These are phyloP conservation scores for Melikaiella ostensackeni DNA, from an alignment of 2,888 invertebrate genomes.

Conservation along the genomic window DNA sequence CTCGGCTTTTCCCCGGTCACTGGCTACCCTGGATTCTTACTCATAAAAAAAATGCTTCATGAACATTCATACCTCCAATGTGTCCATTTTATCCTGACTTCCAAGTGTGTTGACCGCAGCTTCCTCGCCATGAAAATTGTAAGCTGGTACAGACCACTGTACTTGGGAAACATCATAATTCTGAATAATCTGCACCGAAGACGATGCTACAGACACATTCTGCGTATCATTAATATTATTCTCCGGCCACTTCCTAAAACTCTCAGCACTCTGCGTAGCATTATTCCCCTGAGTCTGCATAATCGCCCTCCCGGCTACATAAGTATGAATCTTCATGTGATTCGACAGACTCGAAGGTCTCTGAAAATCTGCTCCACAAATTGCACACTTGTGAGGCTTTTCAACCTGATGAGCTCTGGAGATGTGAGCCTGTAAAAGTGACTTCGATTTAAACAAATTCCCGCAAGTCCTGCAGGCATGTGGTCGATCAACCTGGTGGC, in stretches of 20 bases:
- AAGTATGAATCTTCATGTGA: conserved; percentile 79
- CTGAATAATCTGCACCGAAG: conserved; percentile 62
- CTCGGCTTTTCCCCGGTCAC: too few relatives aligned
- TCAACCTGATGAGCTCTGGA: conserved; percentile 67
- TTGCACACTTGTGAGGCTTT: conserved; percentile 74
- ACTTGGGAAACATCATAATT: conserved; percentile 67
- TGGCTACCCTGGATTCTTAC: too few relatives aligned
- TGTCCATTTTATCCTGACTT: conserved; percentile 64
- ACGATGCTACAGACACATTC: conserved; percentile 53
- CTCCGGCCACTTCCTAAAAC: conserved; percentile 63
- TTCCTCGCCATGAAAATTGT: conserved; percentile 65
- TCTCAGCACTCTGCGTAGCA: conserved; percentile 53
- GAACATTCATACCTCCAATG: conserved; percentile 55
- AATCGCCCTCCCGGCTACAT: conserved; percentile 76
- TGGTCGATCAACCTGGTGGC: conserved; percentile 77
- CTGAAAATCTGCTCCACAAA: conserved; percentile 77
- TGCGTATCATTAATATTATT: conserved; percentile 58
- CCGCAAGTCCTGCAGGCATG: conserved; percentile 76
- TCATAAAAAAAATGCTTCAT: background rate
- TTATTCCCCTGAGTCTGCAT: conserved; percentile 60
- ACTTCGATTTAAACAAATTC: conserved; percentile 73
- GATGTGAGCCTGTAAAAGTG: conserved; percentile 73
- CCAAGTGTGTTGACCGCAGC: conserved; percentile 48
- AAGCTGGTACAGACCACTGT: conserved; percentile 70
- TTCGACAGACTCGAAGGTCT: conserved; percentile 78